phyloP scores from a whole-genome alignment of 2,113 vertebrate species.

The Malaclemys terrapin region DNA sequence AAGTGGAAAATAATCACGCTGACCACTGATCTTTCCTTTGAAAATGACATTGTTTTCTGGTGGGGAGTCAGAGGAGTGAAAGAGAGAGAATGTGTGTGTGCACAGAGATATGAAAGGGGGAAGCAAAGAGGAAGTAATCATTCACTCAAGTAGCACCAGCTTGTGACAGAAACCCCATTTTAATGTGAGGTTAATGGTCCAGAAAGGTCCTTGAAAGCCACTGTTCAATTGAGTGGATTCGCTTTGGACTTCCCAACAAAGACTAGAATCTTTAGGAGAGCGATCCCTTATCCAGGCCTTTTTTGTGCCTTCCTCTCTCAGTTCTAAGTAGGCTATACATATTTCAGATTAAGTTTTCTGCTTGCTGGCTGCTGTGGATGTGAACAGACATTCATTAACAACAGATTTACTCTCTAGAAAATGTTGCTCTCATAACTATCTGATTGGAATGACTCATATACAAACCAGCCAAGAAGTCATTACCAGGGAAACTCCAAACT shows the following conservation, averaged over 20 bases:
- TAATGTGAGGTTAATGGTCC: slow-evolving; percentile 43
- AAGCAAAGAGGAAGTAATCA: neutral
- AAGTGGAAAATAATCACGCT: neutral
- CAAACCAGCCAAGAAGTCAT: slow-evolving; percentile 27
- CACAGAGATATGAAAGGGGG: neutral
- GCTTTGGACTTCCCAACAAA: slow-evolving; percentile 22
- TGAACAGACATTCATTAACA: neutral
- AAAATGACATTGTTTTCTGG: accelerated
- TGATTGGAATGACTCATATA: slow-evolving; percentile 19
- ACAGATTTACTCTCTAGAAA: slow-evolving; percentile 33
- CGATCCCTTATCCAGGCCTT: slow-evolving; percentile 15
- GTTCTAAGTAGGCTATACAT: slow-evolving; percentile 62
- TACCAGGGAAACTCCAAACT: slow-evolving; percentile 44
- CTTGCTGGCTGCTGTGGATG: neutral
- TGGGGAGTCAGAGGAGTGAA: accelerated
- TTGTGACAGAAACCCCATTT: slow-evolving; percentile 58
- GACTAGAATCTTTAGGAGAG: neutral
- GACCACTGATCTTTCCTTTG: neutral
- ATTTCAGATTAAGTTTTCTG: slow-evolving; percentile 55
- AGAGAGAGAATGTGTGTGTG: accelerated
- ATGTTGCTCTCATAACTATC: slow-evolving; percentile 10
- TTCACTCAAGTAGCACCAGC: neutral
- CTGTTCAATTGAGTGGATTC: neutral
- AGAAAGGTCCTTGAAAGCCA: slow-evolving; percentile 38
- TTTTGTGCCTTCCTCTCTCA: neutral